phyloP scores from a whole-genome alignment of 2,797 vertebrate species.

The Coregonus sp. region DNA sequence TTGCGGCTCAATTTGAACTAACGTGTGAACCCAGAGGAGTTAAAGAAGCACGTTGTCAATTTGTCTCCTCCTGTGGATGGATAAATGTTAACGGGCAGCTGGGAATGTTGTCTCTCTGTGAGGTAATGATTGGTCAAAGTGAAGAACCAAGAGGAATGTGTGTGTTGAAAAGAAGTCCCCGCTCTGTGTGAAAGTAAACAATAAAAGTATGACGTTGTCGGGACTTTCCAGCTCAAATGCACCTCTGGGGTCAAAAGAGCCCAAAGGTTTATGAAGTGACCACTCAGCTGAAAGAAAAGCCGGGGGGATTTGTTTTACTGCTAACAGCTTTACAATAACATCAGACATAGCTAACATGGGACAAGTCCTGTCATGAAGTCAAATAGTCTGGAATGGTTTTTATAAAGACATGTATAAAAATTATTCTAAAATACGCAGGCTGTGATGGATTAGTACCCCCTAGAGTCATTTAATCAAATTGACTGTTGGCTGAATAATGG shows the following conservation, averaged over 20 bases:
- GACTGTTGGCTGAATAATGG: neutral
- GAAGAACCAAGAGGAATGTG: constrained; percentile 51
- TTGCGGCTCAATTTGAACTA: neutral
- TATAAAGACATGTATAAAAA: neutral
- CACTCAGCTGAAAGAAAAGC: constrained; percentile 12
- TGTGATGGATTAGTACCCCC: too few species aligned
- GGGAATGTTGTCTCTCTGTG: constrained; percentile 36
- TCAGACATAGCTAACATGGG: constrained; percentile 1
- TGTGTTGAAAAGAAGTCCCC: constrained; percentile 37
- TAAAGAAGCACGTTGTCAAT: constrained; percentile 23
- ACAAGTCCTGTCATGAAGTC: neutral
- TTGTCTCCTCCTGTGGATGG: constrained; percentile 35
- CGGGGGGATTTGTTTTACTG: neutral
- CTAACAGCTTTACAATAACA: constrained; percentile 3
- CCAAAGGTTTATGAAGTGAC: constrained; percentile 22
- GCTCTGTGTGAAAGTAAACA: constrained; percentile 51
- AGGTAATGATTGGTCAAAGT: constrained; percentile 56
- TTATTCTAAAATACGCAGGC: too few species aligned
- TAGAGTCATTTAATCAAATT: neutral
- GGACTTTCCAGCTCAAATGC: constrained; percentile 27
- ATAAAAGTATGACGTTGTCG: constrained; percentile 38
- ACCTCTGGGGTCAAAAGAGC: constrained; percentile 9
- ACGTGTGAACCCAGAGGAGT: neutral
- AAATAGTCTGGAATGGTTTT: constrained; percentile 5
- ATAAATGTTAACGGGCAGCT: constrained; percentile 48